A percentile compares a stretch with the other conserved stretches of the same genome.
Evolutionary conservation across 2,888 invertebrate genomes (phyloP).

Genomic region (Lapara coniferarum): DNA sequence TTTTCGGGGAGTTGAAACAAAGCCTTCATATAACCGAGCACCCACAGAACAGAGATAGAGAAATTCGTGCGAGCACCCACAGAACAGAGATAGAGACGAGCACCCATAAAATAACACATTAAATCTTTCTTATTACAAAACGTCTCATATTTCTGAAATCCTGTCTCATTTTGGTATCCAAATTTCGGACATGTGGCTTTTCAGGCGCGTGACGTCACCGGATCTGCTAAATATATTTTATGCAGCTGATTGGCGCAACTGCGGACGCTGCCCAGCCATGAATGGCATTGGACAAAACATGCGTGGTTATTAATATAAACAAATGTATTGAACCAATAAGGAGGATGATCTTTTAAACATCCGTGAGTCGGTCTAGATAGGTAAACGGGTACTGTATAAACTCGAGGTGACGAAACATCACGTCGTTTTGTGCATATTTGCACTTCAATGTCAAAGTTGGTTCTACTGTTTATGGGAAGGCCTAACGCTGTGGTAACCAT

Average conservation of each 20-base stretch:
- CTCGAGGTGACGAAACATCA: too few relatives aligned
- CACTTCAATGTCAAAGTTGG: too few relatives aligned
- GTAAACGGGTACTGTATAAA: too few relatives aligned
- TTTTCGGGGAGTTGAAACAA: background rate
- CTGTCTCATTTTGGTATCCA: conserved; percentile 25
- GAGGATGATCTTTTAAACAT: too few relatives aligned
- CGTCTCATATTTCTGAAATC: conserved; percentile 17
- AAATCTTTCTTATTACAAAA: conserved; percentile 18
- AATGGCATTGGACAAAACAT: conserved; percentile 11
- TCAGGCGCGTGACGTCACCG: conserved; percentile 57
- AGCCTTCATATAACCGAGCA: background rate
- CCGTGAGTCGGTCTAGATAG: too few relatives aligned
- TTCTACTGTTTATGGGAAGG: too few relatives aligned
- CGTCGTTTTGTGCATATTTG: too few relatives aligned
- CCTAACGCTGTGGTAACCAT: too few relatives aligned
- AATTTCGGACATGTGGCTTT: conserved; percentile 52
- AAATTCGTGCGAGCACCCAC: too few relatives aligned
- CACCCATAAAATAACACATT: background rate
- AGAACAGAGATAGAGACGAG: too few relatives aligned
- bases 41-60: too few relatives aligned
- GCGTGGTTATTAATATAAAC: background rate
- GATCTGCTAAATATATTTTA: conserved; percentile 65
- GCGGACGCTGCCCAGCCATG: background rate
- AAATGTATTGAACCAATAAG: background rate
- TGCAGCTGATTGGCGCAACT: background rate